phyloP scores from a whole-genome alignment of 1,140 invertebrate species.

The Drosophila cardini region DNA sequence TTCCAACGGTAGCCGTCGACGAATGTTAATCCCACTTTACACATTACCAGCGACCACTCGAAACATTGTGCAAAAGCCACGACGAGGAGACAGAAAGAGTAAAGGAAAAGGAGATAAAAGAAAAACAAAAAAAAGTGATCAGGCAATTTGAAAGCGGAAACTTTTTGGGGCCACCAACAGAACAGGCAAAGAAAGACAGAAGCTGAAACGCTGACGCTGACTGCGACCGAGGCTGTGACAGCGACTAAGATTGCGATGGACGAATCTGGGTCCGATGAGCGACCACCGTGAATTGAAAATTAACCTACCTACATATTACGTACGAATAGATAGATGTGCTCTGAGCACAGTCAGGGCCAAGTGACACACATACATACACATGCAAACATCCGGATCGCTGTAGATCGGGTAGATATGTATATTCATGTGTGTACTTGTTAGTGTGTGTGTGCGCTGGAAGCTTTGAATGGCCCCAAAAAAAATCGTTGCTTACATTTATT shows the following conservation, averaged over 20 bases:
- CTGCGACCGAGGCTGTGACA: background rate
- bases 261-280: constrained; percentile 17
- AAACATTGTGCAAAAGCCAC: constrained; percentile 34
- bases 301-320: constrained; percentile 77
- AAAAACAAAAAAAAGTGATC: constrained; percentile 1
- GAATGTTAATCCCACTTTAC: constrained; percentile 59
- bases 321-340: constrained; percentile 53
- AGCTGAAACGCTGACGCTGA: background rate
- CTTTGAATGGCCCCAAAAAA: constrained; percentile 58
- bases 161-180: constrained; percentile 43
- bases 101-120: background rate
- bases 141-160: constrained; percentile 50
- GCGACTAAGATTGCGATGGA: constrained; percentile 9
- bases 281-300: constrained; percentile 71
- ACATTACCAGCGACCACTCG: constrained; percentile 50
- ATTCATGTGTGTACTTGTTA: constrained; percentile 1
- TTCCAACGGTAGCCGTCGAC: constrained; percentile 43
- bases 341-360: constrained; percentile 36
- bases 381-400: constrained; percentile 70
- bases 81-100: background rate
- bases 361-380: constrained; percentile 40
- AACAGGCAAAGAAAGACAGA: constrained; percentile 33
- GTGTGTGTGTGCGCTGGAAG: constrained; percentile 34
- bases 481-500: constrained; percentile 73
- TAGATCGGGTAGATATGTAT: constrained; percentile 59